Conservation (phyloP, 2,888 invertebrate genomes). For the Malthinus flaveolus region DNA sequence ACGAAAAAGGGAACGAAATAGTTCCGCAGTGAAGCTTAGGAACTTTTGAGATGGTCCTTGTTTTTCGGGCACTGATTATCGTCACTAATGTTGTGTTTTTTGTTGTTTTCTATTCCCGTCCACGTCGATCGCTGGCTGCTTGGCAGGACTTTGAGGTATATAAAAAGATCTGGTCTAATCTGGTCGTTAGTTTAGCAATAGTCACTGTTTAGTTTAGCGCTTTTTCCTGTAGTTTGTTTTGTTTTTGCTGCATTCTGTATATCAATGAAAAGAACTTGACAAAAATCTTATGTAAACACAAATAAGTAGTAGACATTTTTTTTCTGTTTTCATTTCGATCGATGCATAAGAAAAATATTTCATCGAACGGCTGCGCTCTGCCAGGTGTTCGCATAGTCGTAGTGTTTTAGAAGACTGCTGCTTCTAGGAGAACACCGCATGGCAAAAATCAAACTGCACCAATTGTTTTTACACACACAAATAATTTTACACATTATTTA, state of each 20-base stretch:
- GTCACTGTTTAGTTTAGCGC: conserved; percentile 56
- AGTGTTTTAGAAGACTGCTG: conserved; percentile 40
- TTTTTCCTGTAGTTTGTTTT: conserved; percentile 53
- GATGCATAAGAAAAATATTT: conserved; percentile 17
- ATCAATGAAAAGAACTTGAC: conserved; percentile 6
- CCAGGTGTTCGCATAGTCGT: conserved; percentile 39
- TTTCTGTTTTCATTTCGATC: conserved; percentile 19
- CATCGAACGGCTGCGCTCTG: conserved; percentile 30
- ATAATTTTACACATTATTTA: conserved; percentile 33
- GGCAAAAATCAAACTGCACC: conserved; percentile 40
- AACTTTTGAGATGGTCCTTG: conserved; percentile 95
- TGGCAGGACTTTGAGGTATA: conserved; percentile 85
- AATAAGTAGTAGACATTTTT: conserved; percentile 14
- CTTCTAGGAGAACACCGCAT: conserved; percentile 51
- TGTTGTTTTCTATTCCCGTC: conserved; percentile 60
- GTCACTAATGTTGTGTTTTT: conserved; percentile 67
- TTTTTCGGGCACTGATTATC: conserved; percentile 46
- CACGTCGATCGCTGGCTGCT: conserved; percentile 70
- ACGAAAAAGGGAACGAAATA: conserved; percentile 36
- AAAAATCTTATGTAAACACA: conserved; percentile 16
- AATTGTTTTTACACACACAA: conserved; percentile 34
- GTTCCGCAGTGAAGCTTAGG: conserved; percentile 62
- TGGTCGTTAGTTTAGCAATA: conserved; percentile 54
- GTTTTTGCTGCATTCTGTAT: conserved; percentile 39
- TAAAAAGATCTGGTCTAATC: conserved; percentile 51